Evolutionary conservation across 1,140 invertebrate species (phyloP).

Genomic region (Agraylea sexmaculata): DNA sequence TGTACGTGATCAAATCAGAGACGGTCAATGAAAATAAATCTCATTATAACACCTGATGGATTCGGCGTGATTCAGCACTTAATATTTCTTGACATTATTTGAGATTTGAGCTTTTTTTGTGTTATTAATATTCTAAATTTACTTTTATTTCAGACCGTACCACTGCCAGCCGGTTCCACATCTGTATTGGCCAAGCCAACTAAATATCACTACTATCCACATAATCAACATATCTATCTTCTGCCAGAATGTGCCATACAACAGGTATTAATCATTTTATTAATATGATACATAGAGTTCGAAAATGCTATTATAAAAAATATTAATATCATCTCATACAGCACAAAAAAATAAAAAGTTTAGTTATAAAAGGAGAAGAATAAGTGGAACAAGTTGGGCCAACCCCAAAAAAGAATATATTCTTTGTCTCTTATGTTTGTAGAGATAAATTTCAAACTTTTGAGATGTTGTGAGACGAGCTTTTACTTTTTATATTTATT

Average conservation of each 20-base stretch:
- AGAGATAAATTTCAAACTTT: too few relatives aligned
- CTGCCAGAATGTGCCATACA: constrained; percentile 87
- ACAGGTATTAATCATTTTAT: constrained; percentile 47
- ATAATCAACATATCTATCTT: constrained; percentile 83
- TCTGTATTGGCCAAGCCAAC: constrained; percentile 67
- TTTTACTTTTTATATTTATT: too few relatives aligned
- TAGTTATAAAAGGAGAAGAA: too few relatives aligned
- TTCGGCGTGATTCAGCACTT: not conserved
- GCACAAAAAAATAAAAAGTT: not conserved
- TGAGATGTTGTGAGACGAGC: too few relatives aligned
- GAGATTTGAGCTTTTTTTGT: too few relatives aligned
- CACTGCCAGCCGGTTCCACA: constrained; percentile 55
- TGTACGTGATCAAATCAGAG: not conserved
- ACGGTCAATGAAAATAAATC: not conserved
- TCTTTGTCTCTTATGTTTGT: too few relatives aligned
- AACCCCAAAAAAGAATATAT: too few relatives aligned
- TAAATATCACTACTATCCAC: constrained; percentile 88
- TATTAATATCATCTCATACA: not conserved
- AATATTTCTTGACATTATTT: not conserved
- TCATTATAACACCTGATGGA: not conserved
- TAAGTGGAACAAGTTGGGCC: too few relatives aligned
- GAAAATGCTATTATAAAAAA: not conserved
- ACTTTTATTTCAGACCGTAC: constrained; percentile 54
- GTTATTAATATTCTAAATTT: constrained; percentile 10
- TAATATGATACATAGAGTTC: not conserved